Evolutionary conservation across 1,140 invertebrate genomes (phyloP).

Genomic region (Lamellibrachia luymesi): DNA sequence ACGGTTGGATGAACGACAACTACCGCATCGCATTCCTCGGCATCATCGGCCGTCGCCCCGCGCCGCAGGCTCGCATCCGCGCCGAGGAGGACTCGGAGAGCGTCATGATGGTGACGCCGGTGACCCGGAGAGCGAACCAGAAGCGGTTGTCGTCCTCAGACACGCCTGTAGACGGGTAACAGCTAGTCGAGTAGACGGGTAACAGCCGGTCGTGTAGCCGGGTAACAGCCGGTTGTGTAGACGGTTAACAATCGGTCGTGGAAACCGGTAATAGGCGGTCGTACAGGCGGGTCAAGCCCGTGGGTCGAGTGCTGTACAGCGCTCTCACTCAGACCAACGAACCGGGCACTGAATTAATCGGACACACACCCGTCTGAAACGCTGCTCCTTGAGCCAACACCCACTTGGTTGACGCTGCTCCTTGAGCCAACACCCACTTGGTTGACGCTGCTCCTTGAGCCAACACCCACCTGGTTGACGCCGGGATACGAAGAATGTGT

Average conservation of each 20-base stretch:
- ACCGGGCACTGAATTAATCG: too few species aligned
- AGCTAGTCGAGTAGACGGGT: neutral
- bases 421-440: too few species aligned
- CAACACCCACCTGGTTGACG: too few species aligned
- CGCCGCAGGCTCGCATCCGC: neutral
- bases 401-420: too few species aligned
- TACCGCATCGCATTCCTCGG: constrained; percentile 30
- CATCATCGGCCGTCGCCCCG: constrained; percentile 14
- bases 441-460: too few species aligned
- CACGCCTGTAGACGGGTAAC: neutral
- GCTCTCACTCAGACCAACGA: too few species aligned
- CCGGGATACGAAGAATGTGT: too few species aligned
- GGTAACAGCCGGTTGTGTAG: neutral
- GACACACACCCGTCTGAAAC: too few species aligned
- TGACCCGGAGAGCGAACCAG: neutral
- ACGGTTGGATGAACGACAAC: constrained; percentile 38
- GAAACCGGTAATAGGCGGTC: neutral
- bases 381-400: too few species aligned
- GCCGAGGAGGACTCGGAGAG: constrained; percentile 13
- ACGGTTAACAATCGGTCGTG: neutral
- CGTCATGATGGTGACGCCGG: neutral
- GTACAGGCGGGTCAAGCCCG: neutral
- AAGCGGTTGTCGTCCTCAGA: neutral
- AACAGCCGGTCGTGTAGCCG: neutral
- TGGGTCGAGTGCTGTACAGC: too few species aligned